These are phyloP conservation scores for Puma concolor DNA, from an alignment of 2,113 vertebrate species.

Conservation along the genomic window DNA sequence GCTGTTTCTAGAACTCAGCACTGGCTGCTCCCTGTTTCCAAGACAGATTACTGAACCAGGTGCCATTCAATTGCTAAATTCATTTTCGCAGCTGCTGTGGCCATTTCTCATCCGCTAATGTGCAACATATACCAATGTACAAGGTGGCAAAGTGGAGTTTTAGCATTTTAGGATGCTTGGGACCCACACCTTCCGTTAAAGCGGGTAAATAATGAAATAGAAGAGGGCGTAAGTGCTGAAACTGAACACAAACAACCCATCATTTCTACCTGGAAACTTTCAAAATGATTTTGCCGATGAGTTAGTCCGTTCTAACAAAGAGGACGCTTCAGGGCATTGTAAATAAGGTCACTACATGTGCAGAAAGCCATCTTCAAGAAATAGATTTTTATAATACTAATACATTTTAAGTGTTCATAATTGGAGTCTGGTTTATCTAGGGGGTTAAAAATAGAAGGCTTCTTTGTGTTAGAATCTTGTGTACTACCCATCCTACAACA, in stretches of 20 bases:
- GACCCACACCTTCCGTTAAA: slow-evolving; percentile 2
- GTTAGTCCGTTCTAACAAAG: slow-evolving; percentile 26
- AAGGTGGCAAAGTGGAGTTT: not conserved
- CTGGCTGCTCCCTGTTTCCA: not conserved
- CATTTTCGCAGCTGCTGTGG: not conserved
- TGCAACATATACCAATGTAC: not conserved
- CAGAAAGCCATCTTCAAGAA: slow-evolving; percentile 48
- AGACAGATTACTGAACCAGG: not conserved
- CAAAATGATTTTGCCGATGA: slow-evolving; percentile 35
- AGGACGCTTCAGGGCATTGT: not conserved
- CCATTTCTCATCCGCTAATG: not conserved
- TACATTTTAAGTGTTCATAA: not conserved
- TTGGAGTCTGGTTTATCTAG: not conserved
- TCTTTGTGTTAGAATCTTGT: not conserved
- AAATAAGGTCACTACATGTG: not conserved
- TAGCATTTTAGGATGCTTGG: not conserved
- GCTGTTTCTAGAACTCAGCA: not conserved
- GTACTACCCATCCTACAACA: not conserved
- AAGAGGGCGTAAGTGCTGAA: not conserved
- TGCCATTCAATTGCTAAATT: slow-evolving; percentile 2
- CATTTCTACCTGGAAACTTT: slow-evolving; percentile 19
- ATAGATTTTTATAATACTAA: not conserved
- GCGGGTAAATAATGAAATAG: slow-evolving; percentile 44
- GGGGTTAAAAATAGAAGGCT: not conserved
- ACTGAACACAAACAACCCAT: not conserved